Base-by-base conservation (phyloP, 2,113 vertebrate species). In the Cepphus grylle region DNA sequence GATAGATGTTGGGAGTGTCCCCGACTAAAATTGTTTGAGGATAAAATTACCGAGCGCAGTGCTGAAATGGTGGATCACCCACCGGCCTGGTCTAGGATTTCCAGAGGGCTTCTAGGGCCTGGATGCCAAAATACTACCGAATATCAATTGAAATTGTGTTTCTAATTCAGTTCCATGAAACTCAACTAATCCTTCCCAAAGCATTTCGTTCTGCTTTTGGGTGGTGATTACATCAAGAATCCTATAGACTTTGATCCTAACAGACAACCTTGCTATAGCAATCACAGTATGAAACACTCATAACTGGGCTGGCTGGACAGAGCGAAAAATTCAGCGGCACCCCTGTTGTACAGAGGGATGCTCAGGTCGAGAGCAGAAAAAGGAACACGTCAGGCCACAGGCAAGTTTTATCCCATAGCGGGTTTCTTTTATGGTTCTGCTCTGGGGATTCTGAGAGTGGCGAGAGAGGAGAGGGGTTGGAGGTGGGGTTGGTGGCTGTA, bases 1-100 rank as follows among this genome's bases (percentile, higher is more conserved):
- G 95, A 97, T 95, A 92, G 96, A 97, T 96, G 93, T 80, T 95
- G 95, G 97, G 97, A 97, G 96, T 96, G 96, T 92, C 95, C 93
- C 87, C 62, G 62, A 76, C 73, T 89, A 87, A 88, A 96, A 96
- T 43, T 93, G 90, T 97, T 82, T 72, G 88, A 86, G 90, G 79
- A 96, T 95, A 87, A 96, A 90, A 94, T 91, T 94, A 89, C 74
- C 47, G 62, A 91, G 78, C 71, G 29, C 42, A 8, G 73, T 62
- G 77, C 82, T 90, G 83, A 94, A 81, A 94, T 27, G 49, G 90
- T 94, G 88, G 93, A 91, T 94, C 83, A 85, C 89, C 94, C 91
- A 65, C 83, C 62, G 93, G 77, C n/a, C 83, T 87, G 40, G 59
- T 21, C 77, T 71, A 81, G 65, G 40, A 69, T 94, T 94, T 96